These are phyloP conservation scores for Anomalospiza imberbis DNA, from an alignment of 2,797 vertebrate genomes.

Conservation along the genomic window DNA sequence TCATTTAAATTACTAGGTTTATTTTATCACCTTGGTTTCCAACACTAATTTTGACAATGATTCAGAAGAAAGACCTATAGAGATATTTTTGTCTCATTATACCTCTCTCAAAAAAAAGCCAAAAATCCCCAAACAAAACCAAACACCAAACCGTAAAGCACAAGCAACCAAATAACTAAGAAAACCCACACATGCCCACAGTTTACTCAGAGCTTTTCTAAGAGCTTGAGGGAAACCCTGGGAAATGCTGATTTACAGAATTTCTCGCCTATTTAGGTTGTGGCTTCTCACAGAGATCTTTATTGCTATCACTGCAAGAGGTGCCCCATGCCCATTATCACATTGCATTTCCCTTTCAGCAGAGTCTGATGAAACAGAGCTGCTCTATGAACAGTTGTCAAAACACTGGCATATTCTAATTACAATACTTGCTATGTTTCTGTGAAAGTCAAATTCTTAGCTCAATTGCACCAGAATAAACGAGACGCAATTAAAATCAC, in stretches of 20 bases:
- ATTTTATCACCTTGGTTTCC: not conserved
- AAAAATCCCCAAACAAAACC: not conserved
- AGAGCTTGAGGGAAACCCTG: not conserved
- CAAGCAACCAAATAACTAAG: not conserved
- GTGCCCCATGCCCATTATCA: not conserved
- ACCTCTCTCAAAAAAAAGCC: not conserved
- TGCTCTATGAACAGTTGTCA: constrained; percentile 16
- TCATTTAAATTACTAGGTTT: not conserved
- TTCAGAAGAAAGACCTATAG: not conserved
- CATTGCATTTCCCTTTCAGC: not conserved
- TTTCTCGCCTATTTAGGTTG: not conserved
- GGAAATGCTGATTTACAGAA: not conserved
- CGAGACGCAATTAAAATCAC: not conserved
- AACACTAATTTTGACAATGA: not conserved
- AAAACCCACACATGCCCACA: not conserved
- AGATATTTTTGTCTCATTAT: not conserved
- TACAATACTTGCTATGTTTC: constrained; percentile 18
- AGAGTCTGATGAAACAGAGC: not conserved
- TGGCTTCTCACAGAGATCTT: not conserved
- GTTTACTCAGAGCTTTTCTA: not conserved
- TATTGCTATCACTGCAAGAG: not conserved
- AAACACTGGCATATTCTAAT: constrained; percentile 40
- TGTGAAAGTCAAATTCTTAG: not conserved
- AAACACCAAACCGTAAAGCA: not conserved
- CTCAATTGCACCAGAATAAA: not conserved